A percentile compares a stretch with the other conserved stretches of the same genome.
These are phyloP conservation scores for Halcyon badia DNA, from an alignment of 2,797 vertebrate genomes.

Conservation along the genomic window DNA sequence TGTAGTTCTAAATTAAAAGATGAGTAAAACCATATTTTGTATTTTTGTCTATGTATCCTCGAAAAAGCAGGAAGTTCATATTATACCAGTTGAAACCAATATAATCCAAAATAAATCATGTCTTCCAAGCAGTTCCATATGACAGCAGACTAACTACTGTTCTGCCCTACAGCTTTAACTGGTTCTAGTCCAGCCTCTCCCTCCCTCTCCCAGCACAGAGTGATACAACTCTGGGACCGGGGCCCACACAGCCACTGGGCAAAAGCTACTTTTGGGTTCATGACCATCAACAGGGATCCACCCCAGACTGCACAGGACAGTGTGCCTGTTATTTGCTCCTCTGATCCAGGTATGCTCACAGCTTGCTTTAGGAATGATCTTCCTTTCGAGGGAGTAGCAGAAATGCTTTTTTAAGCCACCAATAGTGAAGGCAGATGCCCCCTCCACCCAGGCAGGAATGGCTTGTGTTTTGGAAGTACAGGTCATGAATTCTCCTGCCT, in stretches of 20 bases:
- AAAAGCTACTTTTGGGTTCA: background rate
- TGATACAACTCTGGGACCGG: background rate
- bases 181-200: background rate
- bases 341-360: background rate
- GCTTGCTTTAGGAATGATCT: background rate
- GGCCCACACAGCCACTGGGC: background rate
- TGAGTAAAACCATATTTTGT: slow-evolving; percentile 28
- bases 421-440: background rate
- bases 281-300: background rate
- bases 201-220: background rate
- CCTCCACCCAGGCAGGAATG: background rate
- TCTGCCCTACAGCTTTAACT: slow-evolving; percentile 9
- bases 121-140: slow-evolving; percentile 49
- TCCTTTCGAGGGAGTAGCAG: background rate
- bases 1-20: slow-evolving; percentile 49
- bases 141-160: slow-evolving; percentile 9
- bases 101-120: slow-evolving; percentile 52
- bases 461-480: slow-evolving; percentile 12
- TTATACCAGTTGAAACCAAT: slow-evolving; percentile 35
- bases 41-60: background rate
- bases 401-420: background rate
- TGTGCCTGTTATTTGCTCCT: background rate
- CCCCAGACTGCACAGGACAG: accelerated
- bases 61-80: slow-evolving; percentile 42
- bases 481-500: slow-evolving; percentile 38